Evolutionary conservation across 2,888 invertebrate genomes (phyloP), one percentile per base, ranked within the genome.

Genomic region (Desoria tigrina): DNA sequence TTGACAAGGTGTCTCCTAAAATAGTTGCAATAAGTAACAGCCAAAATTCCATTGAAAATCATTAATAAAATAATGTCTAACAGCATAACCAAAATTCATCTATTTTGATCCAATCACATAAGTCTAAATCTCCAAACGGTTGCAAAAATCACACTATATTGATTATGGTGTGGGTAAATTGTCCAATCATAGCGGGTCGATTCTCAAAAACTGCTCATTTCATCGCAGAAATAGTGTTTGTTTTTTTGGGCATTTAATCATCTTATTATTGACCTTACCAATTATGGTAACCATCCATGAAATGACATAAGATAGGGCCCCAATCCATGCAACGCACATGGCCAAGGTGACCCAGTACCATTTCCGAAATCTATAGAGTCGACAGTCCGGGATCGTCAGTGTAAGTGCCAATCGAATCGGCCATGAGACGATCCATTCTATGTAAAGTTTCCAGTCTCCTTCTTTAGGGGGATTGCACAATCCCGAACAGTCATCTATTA

Each of bases 281-380:
- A 94, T 90, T 74, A 92, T 88, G 63, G 94, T 90, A 71, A 94
- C 94, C 92, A 95, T 94, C 95, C 95, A 96, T 50, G 94, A 94
- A 39, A 94, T 91, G 2, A 94, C 84, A 79, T 95, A 96, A 3
- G 94, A 93, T 49, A 94, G 82, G 0, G 89, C 88, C 60, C 93
- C 94, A 76, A 96, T 92, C 94, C 95, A 95, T 56, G 93, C 86
- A 72, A 95, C 91, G 78, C 94, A 94, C 89, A 94, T 91, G 49
- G 92, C 84, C 78, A 95, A 94, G 0, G 94, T 94, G 32, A 91
- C 78, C 0, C 92, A 90, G 78, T 91, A 94, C 86, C 90, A 91
- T 77, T 88, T 90, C 78, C 89, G 90, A 79, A 89, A 91, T 37
- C 88, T 84, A 16, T 88, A 87, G 75, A 88, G 88, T 77, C 92